These are phyloP conservation scores for Gymnoscelis rufifasciata DNA, from an alignment of 2,888 invertebrate genomes.

Conservation along the genomic window DNA sequence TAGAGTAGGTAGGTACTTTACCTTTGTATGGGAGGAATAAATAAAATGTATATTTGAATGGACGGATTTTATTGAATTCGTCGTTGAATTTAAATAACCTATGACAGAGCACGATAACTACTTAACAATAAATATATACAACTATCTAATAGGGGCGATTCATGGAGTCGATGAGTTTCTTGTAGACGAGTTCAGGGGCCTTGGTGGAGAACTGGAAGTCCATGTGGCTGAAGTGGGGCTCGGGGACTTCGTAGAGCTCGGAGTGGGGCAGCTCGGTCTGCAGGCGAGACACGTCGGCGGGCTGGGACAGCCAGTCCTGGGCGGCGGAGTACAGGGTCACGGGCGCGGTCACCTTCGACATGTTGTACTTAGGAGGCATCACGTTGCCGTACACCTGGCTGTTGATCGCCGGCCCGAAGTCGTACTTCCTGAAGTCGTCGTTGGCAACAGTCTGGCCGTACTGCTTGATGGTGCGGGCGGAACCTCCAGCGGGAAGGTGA, in stretches of 20 bases:
- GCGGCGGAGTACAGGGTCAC: slow-evolving; percentile 62
- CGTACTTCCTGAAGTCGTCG: slow-evolving; percentile 57
- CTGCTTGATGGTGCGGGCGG: slow-evolving; percentile 75
- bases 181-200: slow-evolving; percentile 56
- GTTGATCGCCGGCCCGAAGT: slow-evolving; percentile 60
- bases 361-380: slow-evolving; percentile 58
- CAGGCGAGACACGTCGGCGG: slow-evolving; percentile 78
- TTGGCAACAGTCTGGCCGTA: slow-evolving; percentile 72
- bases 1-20: background rate
- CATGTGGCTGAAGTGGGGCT: slow-evolving; percentile 65
- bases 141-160: slow-evolving; percentile 33
- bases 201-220: slow-evolving; percentile 68
- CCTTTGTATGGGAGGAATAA: background rate
- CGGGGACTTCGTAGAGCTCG: slow-evolving; percentile 75
- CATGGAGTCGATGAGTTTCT: slow-evolving; percentile 57
- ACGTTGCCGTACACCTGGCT: slow-evolving; percentile 53
- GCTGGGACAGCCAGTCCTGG: slow-evolving; percentile 83
- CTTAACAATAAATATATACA: slow-evolving; percentile 31
- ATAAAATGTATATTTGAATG: slow-evolving; percentile 27
- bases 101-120: slow-evolving; percentile 34
- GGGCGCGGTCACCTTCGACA: slow-evolving; percentile 59
- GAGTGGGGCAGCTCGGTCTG: slow-evolving; percentile 77
- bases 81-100: slow-evolving; percentile 41
- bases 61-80: slow-evolving; percentile 52
- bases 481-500: slow-evolving; percentile 79